Conservation (phyloP, 1,140 invertebrate species). For the Neuroterus valhalla region DNA sequence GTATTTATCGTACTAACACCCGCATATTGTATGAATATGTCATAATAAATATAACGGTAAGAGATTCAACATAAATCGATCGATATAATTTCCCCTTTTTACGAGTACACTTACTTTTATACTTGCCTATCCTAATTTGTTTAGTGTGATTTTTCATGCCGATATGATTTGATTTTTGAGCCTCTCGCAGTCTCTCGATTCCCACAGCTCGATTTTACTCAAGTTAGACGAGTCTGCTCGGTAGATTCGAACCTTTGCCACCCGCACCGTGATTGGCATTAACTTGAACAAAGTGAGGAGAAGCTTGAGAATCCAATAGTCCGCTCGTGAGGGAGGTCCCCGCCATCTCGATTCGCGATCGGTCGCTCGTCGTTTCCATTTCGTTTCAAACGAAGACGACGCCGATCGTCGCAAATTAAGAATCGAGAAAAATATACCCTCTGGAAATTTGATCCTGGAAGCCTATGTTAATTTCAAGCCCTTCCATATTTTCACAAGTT, state of each 20-base stretch:
- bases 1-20: no score
- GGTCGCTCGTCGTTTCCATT: neutral
- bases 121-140: no score
- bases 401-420: neutral
- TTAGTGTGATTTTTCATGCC: no score
- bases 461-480: neutral
- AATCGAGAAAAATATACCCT: neutral
- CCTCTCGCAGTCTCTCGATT: neutral
- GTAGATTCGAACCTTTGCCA: slow-evolving; percentile 23
- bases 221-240: neutral
- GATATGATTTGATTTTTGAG: no score
- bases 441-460: neutral
- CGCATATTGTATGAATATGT: no score
- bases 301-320: slow-evolving; percentile 31
- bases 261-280: slow-evolving; percentile 43
- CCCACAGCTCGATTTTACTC: slow-evolving; percentile 34
- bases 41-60: no score
- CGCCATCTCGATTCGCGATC: neutral
- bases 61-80: no score
- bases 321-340: neutral
- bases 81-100: no score
- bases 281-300: slow-evolving; percentile 11
- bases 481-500: neutral
- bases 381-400: neutral
- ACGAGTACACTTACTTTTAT: no score